phyloP scores from a whole-genome alignment of 2,888 invertebrate genomes.

The Machimus rusticus region DNA sequence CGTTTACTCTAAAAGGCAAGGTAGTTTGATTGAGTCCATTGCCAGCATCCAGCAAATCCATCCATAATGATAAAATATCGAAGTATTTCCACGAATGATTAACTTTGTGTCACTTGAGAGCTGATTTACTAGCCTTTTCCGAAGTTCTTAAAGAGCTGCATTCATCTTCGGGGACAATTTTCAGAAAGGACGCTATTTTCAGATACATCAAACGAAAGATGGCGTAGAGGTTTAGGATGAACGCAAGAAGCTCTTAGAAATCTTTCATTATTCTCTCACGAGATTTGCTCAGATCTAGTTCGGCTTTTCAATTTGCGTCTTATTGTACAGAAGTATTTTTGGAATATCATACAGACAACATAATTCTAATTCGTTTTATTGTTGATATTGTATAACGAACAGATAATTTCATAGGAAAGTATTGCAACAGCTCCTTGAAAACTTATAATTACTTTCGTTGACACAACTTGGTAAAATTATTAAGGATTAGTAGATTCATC shows the following conservation, averaged over 20 bases:
- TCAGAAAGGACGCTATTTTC: neutral
- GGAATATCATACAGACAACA: neutral
- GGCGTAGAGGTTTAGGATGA: neutral
- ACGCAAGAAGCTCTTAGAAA: neutral
- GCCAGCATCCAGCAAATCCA: neutral
- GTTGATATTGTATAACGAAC: neutral
- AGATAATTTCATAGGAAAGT: neutral
- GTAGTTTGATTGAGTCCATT: neutral
- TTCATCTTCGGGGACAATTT: neutral
- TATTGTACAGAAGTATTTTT: neutral
- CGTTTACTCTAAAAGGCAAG: neutral
- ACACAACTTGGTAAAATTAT: neutral
- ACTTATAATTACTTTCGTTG: neutral
- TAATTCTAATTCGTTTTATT: neutral
- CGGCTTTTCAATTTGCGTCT: neutral
- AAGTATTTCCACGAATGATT: neutral
- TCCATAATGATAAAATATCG: neutral
- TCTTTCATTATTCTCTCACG: neutral
- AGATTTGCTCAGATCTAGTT: neutral
- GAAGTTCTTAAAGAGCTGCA: neutral
- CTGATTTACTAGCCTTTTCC: neutral
- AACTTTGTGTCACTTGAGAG: neutral
- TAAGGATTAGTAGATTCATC: neutral
- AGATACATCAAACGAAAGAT: neutral
- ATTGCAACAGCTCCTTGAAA: neutral